Percentiles rank a stretch among this genome's conserved stretches.
phyloP scores from a whole-genome alignment of 2,113 vertebrate genomes.

The Tauraco erythrolophus region DNA sequence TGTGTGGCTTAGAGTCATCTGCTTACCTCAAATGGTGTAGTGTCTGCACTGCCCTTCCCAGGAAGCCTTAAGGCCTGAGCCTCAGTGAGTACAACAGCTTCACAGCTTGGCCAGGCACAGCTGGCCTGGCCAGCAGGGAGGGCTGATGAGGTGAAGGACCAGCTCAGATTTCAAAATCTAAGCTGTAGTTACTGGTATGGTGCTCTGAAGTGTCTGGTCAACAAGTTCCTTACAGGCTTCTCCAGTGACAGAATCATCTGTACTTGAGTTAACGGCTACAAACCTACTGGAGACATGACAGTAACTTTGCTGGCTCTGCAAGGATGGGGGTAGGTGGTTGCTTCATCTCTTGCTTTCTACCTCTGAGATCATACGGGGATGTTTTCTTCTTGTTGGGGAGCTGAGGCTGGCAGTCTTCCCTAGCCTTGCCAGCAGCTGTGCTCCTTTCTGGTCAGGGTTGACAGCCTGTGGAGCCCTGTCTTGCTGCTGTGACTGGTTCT shows the following conservation, averaged over 20 bases:
- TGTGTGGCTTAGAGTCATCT: not conserved
- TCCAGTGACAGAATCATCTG: not conserved
- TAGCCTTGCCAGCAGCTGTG: not conserved
- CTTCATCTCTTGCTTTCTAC: not conserved
- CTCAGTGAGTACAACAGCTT: not conserved
- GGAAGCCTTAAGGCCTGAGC: not conserved
- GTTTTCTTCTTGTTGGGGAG: not conserved
- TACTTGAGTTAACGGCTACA: not conserved
- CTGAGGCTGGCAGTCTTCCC: not conserved
- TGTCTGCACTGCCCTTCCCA: not conserved
- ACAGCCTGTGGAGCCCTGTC: not conserved
- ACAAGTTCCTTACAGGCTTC: not conserved
- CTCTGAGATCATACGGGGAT: not conserved
- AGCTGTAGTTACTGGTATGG: not conserved
- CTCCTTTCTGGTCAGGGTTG: not conserved
- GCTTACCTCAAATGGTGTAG: not conserved
- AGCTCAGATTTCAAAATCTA: not conserved
- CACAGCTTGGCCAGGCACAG: too few relatives aligned
- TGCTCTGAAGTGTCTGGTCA: not conserved
- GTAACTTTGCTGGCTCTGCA: not conserved
- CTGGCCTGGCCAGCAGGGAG: too few relatives aligned
- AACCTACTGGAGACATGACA: not conserved
- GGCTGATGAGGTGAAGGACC: not conserved
- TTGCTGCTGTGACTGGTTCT: not conserved
- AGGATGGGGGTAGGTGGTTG: too few relatives aligned